Conservation (phyloP, 2,113 vertebrate genomes). For the Lepus timidus region DNA sequence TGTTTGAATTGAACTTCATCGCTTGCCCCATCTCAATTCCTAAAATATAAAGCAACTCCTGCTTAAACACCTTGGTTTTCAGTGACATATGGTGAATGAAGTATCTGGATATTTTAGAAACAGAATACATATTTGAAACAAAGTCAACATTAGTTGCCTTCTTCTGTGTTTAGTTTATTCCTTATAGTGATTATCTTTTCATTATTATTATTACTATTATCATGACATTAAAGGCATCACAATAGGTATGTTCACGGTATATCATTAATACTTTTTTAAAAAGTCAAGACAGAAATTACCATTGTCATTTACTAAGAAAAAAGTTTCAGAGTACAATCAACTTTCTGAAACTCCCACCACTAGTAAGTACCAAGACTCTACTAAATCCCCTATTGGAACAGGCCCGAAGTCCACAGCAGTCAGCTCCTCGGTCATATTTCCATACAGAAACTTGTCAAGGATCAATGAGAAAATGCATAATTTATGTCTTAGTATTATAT, state of each 20-base stretch:
- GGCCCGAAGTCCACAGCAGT: conserved; percentile 67
- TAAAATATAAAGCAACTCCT: conserved; percentile 58
- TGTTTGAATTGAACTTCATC: conserved; percentile 70
- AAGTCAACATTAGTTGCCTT: conserved; percentile 27
- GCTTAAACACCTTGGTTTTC: conserved; percentile 47
- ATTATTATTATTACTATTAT: conserved; percentile 22
- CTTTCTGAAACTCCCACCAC: conserved; percentile 34
- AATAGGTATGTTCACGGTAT: background rate
- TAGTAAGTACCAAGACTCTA: conserved; percentile 34
- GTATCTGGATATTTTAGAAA: background rate
- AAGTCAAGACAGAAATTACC: conserved; percentile 46
- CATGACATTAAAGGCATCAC: conserved; percentile 15
- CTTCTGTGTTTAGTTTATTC: conserved; percentile 20
- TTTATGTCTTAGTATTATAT: conserved; percentile 73
- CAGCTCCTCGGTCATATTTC: conserved; percentile 73
- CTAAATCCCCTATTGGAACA: conserved; percentile 57
- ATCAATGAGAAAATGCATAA: conserved; percentile 78
- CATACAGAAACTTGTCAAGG: conserved; percentile 78
- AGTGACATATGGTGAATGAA: conserved; percentile 49
- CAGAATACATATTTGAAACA: background rate
- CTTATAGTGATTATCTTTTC: background rate
- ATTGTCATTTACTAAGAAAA: conserved; percentile 2
- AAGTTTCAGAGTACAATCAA: conserved; percentile 31
- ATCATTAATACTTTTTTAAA: conserved; percentile 22
- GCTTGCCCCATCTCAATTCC: conserved; percentile 57